These are phyloP conservation scores for Mellilla xanthometata DNA, from an alignment of 2,888 invertebrate genomes.

Conservation along the genomic window DNA sequence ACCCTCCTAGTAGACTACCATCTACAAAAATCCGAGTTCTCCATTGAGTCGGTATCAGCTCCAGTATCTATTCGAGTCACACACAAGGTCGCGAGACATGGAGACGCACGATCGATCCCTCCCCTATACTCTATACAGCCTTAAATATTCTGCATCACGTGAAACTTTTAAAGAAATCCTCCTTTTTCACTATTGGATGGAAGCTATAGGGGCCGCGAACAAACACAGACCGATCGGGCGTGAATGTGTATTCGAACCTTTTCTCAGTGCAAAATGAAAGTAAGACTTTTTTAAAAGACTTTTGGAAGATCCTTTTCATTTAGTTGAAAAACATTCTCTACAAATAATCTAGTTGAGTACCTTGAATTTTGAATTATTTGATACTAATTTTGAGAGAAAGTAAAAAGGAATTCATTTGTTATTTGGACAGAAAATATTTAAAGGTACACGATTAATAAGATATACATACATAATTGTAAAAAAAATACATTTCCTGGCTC, in stretches of 20 bases:
- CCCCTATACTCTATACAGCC: constrained; percentile 40
- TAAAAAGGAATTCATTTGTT: too few species aligned
- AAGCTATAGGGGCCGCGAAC: constrained; percentile 44
- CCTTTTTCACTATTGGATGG: constrained; percentile 40
- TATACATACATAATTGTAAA: too few species aligned
- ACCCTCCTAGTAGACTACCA: too few species aligned
- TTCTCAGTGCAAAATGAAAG: neutral
- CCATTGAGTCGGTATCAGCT: neutral
- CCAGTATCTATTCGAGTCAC: constrained; percentile 10
- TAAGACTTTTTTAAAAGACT: too few species aligned
- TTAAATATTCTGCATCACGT: constrained; percentile 62
- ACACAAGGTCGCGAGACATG: constrained; percentile 12
- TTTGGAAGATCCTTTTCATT: too few species aligned
- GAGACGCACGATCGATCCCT: constrained; percentile 40
- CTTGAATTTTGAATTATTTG: too few species aligned
- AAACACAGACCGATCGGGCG: constrained; percentile 47
- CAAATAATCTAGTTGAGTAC: too few species aligned
- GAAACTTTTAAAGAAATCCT: constrained; percentile 49
- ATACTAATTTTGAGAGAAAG: too few species aligned
- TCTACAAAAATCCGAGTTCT: constrained; percentile 2
- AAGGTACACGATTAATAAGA: too few species aligned
- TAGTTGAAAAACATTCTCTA: too few species aligned
- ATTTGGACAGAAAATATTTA: too few species aligned
- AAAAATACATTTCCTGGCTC: too few species aligned
- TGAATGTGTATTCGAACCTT: constrained; percentile 31